Base-by-base conservation (phyloP, 2,113 vertebrate genomes). In the Archocentrus centrarchus region DNA sequence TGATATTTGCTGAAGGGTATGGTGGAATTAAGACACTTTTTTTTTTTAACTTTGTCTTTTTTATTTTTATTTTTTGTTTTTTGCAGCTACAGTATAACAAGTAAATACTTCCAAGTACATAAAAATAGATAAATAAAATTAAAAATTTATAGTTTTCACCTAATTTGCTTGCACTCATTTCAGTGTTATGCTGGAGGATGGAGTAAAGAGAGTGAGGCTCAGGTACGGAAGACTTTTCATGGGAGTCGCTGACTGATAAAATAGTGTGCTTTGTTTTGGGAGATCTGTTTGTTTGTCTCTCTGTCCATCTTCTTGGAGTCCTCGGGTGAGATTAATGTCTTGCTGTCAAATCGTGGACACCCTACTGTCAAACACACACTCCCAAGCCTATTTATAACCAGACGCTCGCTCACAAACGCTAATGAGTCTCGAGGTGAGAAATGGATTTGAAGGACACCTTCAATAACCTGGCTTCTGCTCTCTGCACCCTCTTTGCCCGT, bases 391-490 rank as follows among this genome's bases (percentile, higher is more conserved):
- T 94, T 92, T 94, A 90, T 93, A 93, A 91, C 88, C 81, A 80
- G 63, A 84, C 79, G 24, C 75, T 60, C 73, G 39, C 87, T 86
- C 76, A 63, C 41, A 91, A 88, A 79, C 81, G 79, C 81, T 93
- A 94, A 95, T 93, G 91, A 92, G 89, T 84, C 91, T 87, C 77
- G 59, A 75, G 85, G 81, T 93, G 90, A 92, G 82, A 85, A 91
- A 94, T 88, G 85, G 84, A 75, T 91, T 90, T 81, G 73, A 88
- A 91, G 84, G 80, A 91, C 77, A 89, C 81, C 89, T 86, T 66
- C 55, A 77, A 70, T 76, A 79, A 58, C 76, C 62, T 14, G 9
- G 41, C 59, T 88, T 86, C 84, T 84, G 70, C 63, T 35, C 22
- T 57, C 73, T 50, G 68, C 30, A 63, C 80, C 75, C 32, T 81